Evolutionary conservation across 2,113 vertebrate species (phyloP).

Genomic region (Rhinogobius similis): DNA sequence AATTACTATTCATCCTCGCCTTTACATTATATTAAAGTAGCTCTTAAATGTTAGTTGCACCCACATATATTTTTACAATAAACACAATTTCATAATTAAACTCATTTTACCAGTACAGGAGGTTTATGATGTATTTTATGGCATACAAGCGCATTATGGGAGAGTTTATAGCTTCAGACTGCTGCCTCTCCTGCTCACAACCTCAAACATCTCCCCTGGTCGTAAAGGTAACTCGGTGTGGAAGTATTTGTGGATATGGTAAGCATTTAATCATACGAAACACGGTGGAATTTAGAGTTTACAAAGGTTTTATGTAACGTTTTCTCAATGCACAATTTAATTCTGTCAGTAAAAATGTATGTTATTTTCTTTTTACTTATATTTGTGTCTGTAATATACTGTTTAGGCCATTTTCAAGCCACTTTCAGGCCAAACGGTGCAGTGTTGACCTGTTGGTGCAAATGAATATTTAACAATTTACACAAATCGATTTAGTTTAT

Average conservation of each 20-base stretch:
- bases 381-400: too few species aligned
- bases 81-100: slow-evolving; percentile 29
- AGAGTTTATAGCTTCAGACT: slow-evolving; percentile 40
- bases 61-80: slow-evolving; percentile 20
- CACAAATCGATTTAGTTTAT: too few species aligned
- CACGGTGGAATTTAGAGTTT: too few species aligned
- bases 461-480: too few species aligned
- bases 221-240: slow-evolving; percentile 58
- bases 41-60: neutral
- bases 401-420: too few species aligned
- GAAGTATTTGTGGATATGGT: slow-evolving; percentile 11
- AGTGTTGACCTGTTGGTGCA: too few species aligned
- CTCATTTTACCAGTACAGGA: neutral
- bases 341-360: too few species aligned
- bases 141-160: slow-evolving; percentile 38
- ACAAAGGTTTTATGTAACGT: neutral
- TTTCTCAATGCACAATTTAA: neutral
- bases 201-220: slow-evolving; percentile 20
- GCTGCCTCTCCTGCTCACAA: slow-evolving; percentile 2
- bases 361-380: too few species aligned
- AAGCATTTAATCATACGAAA: too few species aligned
- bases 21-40: neutral
- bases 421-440: too few species aligned
- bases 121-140: slow-evolving; percentile 45
- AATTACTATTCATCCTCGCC: too few species aligned